Base-by-base conservation (phyloP, 2,113 vertebrate genomes). In the Podarcis cretensis region DNA sequence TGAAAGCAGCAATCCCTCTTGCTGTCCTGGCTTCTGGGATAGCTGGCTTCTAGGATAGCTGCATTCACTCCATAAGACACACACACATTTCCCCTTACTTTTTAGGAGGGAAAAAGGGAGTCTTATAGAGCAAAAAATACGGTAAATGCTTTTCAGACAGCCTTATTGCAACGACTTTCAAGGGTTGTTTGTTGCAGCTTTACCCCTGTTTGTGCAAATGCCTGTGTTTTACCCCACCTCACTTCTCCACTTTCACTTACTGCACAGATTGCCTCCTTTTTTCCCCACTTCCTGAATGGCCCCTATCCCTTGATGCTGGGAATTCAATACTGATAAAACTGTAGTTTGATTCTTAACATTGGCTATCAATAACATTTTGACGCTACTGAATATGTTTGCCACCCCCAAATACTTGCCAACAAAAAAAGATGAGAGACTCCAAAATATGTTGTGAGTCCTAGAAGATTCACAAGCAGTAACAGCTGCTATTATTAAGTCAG, bases 401-500 rank as follows among this genome's bases (percentile, higher is more conserved):
- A 1, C 40, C 0, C 0, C 23, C 48, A 88, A 87, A 48, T 30
- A 5, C 21, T 65, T 59, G 77, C 35, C 78, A 91, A 92, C 69
- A 7, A 90, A 13, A 79, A n/a, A 43, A 4, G 20, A 40, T 21
- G 63, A 30, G 89, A 18, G 27, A 68, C 63, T 54, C 73, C 71
- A 83, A 65, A 32, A 87, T 3, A 30, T n/a, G 74, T 0, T 0
- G 9, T 16, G 27, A 43, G 65, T 68, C 25, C 30, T 92, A 37
- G 6, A 30, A 81, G 90, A 93, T 90, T 1, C 6, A 23, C 20
- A 92, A 16, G 25, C 85, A 54, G 89, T 88, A 86, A 25, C 35
- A 5, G 66, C 3, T 32, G 83, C 59, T 85, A 66, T 86, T 81
- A 86, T 89, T 66, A 76, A 89, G 77, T 86, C 78, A 81, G 32